Conservation (phyloP, 2,797 vertebrate species). For the Galago senegalensis region DNA sequence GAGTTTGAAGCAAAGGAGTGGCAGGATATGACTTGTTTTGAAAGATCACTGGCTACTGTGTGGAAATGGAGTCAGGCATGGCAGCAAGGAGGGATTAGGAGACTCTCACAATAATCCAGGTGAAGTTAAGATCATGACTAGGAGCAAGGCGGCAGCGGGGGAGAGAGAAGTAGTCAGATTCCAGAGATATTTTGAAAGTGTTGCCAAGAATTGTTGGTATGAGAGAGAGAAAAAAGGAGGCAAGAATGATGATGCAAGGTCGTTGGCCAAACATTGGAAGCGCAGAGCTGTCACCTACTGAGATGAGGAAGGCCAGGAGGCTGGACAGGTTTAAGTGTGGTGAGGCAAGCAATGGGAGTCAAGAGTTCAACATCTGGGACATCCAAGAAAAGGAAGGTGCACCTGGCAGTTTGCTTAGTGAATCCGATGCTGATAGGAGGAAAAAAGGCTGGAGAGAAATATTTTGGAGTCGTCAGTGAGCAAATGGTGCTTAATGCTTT, state of each 20-base stretch:
- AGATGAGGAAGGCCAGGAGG: background rate
- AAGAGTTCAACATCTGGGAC: background rate
- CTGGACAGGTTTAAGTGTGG: too few species aligned
- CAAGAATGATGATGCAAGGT: background rate
- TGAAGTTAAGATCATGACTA: background rate
- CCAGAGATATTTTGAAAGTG: background rate
- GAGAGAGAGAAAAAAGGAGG: background rate
- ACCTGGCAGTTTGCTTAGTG: background rate
- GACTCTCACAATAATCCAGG: background rate
- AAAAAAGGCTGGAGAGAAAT: background rate
- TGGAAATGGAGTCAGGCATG: background rate
- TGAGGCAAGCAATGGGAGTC: background rate
- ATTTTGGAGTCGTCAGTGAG: background rate
- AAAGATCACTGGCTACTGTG: background rate
- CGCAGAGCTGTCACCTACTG: background rate
- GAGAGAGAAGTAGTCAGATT: background rate
- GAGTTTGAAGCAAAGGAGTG: background rate
- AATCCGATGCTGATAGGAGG: background rate
- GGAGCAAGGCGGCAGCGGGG: background rate
- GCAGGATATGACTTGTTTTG: background rate
- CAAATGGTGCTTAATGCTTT: background rate
- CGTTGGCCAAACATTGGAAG: background rate
- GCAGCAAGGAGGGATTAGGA: background rate
- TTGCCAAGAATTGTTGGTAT: background rate
- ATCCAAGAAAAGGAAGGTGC: background rate